phyloP scores from a whole-genome alignment of 2,888 invertebrate genomes.

The Lordiphosa fenestrarum region DNA sequence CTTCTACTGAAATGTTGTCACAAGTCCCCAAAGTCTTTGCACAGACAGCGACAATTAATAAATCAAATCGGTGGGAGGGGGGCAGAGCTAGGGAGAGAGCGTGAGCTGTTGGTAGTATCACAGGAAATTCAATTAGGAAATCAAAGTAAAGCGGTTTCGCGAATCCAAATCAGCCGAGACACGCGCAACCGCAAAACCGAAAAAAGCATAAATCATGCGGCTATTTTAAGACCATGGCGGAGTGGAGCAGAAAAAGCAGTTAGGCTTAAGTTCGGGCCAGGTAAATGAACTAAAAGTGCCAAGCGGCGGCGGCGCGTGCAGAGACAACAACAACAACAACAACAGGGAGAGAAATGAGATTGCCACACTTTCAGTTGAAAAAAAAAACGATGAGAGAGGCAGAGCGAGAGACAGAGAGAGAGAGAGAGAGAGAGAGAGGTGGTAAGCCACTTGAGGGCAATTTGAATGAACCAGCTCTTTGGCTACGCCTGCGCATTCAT shows the following conservation, averaged over 20 bases:
- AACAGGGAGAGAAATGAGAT: constrained; percentile 56
- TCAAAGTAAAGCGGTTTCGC: constrained; percentile 24
- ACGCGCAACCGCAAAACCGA: constrained; percentile 35
- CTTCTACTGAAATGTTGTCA: not conserved
- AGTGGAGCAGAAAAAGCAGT: constrained; percentile 30
- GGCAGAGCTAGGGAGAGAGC: not conserved
- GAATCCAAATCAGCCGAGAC: constrained; percentile 47
- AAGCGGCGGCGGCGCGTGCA: constrained; percentile 53
- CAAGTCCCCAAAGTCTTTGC: not conserved
- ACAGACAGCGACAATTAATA: constrained; percentile 65
- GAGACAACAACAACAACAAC: constrained; percentile 34
- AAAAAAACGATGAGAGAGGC: not conserved
- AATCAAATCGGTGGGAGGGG: constrained; percentile 45
- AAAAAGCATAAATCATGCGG: constrained; percentile 43
- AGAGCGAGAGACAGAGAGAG: not conserved
- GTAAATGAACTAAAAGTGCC: constrained; percentile 69
- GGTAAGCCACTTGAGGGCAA: not conserved
- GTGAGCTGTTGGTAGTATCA: constrained; percentile 1
- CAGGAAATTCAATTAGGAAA: constrained; percentile 52
- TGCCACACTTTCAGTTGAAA: constrained; percentile 64
- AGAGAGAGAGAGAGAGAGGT: constrained; percentile 1
- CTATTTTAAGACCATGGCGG: constrained; percentile 39
- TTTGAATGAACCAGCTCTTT: constrained; percentile 2
- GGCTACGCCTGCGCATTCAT: constrained; percentile 26
- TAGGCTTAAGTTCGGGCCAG: constrained; percentile 37